These are phyloP conservation scores for Leptogaster cylindrica DNA, from an alignment of 2,888 invertebrate species.

Conservation along the genomic window DNA sequence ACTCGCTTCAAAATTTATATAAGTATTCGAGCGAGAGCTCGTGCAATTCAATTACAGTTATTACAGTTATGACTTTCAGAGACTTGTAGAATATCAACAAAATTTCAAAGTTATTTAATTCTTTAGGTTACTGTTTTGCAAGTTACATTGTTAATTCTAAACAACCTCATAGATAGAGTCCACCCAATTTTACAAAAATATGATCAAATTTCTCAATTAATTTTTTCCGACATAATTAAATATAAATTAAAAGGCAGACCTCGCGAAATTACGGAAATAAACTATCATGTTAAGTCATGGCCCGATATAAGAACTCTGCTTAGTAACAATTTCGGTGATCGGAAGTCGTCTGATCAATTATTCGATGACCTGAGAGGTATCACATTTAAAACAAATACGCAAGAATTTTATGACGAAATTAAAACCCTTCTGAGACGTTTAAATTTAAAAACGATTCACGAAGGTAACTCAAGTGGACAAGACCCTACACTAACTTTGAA, in stretches of 20 bases:
- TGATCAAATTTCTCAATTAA: neutral
- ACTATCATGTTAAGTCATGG: neutral
- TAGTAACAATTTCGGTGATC: neutral
- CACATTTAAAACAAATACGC: neutral
- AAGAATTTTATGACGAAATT: slow-evolving; percentile 2
- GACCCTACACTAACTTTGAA: neutral
- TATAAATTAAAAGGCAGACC: neutral
- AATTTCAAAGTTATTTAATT: too few relatives aligned
- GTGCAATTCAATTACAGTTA: too few relatives aligned
- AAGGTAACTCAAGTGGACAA: neutral
- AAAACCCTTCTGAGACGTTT: neutral
- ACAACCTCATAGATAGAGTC: slow-evolving; percentile 1
- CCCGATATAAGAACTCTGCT: neutral
- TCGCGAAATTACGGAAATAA: neutral
- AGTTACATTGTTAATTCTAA: too few relatives aligned
- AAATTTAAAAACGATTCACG: neutral
- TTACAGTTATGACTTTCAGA: too few relatives aligned
- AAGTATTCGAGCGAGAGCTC: too few relatives aligned
- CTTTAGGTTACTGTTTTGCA: too few relatives aligned
- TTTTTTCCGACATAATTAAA: neutral
- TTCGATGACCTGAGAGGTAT: neutral
- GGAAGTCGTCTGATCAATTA: neutral
- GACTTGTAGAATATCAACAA: too few relatives aligned
- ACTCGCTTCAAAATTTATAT: too few relatives aligned
- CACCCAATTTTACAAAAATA: neutral